Percentiles rank a stretch among this genome's conserved stretches.
These are phyloP conservation scores for Numenius arquata DNA, from an alignment of 2,113 vertebrate species.

Conservation along the genomic window DNA sequence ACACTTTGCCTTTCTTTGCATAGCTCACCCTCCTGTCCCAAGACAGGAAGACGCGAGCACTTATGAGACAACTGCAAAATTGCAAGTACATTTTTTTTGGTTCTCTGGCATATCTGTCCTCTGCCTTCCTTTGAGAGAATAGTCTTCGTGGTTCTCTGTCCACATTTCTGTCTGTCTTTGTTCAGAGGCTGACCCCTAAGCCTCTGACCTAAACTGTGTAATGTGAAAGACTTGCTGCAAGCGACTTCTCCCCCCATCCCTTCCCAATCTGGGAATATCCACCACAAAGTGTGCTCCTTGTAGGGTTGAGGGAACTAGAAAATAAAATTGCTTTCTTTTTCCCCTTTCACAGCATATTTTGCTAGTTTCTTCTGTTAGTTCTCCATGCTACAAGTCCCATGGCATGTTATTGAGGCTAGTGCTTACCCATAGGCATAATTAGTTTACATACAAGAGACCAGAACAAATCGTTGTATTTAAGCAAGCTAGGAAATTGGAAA, in stretches of 20 bases:
- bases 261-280: neutral
- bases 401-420: neutral
- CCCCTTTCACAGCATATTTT: neutral
- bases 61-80: neutral
- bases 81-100: neutral
- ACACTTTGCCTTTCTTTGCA: neutral
- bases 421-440: neutral
- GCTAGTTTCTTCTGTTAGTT: neutral
- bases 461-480: neutral
- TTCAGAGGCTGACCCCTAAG: neutral
- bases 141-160: neutral
- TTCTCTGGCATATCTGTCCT: neutral
- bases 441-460: neutral
- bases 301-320: neutral
- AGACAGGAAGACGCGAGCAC: neutral
- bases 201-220: neutral
- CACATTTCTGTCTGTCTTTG: neutral
- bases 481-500: neutral
- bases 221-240: neutral
- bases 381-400: neutral
- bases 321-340: neutral
- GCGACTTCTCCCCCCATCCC: accelerated
- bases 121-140: neutral
- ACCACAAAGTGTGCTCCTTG: neutral
- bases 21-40: accelerated